Evolutionary conservation across 2,113 vertebrate genomes (phyloP).

Genomic region (Anseranas semipalmata): DNA sequence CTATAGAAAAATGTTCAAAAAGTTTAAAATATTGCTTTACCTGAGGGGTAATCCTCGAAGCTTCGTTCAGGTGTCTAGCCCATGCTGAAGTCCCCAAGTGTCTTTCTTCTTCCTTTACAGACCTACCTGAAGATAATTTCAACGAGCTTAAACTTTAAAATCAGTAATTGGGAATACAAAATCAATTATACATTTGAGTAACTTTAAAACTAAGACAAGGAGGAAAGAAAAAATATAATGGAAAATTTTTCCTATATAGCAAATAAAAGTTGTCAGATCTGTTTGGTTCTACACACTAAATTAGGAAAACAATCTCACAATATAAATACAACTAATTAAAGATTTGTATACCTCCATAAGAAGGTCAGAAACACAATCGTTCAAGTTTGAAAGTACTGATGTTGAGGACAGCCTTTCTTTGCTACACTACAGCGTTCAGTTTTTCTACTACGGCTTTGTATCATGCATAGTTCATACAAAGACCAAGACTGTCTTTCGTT

Average conservation of each 20-base stretch:
- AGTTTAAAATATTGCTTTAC: constrained; percentile 55
- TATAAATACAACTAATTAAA: not conserved
- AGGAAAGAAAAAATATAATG: not conserved
- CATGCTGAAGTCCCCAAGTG: constrained; percentile 75
- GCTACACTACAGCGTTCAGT: not conserved
- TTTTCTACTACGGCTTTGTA: not conserved
- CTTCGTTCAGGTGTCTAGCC: constrained; percentile 70
- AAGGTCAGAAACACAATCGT: not conserved
- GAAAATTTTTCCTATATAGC: not conserved
- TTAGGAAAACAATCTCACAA: not conserved
- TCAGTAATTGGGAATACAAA: not conserved
- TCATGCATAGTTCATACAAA: not conserved
- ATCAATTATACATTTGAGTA: not conserved
- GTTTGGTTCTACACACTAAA: not conserved
- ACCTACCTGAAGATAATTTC: constrained; percentile 69
- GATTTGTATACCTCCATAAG: not conserved
- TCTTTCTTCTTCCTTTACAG: constrained; percentile 76
- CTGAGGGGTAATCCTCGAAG: constrained; percentile 79
- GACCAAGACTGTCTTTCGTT: not conserved
- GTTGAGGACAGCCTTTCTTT: not conserved
- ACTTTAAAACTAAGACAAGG: not conserved
- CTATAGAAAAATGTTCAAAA: not conserved
- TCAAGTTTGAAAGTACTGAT: not conserved
- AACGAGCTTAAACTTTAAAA: not conserved
- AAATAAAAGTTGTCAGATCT: not conserved